Evolutionary conservation across 1,140 invertebrate genomes (phyloP).

Genomic region (Dinothrombium tinctorium): DNA sequence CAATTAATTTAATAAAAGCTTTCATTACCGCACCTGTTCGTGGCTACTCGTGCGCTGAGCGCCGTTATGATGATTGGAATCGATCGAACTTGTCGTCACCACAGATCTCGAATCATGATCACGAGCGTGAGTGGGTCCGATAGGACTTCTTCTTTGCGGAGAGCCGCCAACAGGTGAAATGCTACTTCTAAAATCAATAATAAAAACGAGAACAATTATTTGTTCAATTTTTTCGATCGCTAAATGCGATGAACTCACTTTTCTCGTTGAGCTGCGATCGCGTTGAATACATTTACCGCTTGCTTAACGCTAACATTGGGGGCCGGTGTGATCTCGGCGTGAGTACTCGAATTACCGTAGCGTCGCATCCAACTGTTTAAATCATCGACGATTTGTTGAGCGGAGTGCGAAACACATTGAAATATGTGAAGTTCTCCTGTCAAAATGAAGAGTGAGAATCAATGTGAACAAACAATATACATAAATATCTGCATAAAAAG

Average conservation of each 20-base stretch:
- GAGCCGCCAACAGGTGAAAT: background rate
- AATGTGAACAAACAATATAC: background rate
- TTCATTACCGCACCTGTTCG: conserved; percentile 1
- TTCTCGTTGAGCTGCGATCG: conserved; percentile 21
- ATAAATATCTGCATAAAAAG: background rate
- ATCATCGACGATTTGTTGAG: conserved; percentile 65
- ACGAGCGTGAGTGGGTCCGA: conserved; percentile 1
- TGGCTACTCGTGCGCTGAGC: background rate
- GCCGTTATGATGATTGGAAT: conserved; percentile 2
- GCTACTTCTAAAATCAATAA: conserved; percentile 3
- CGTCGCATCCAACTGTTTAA: conserved; percentile 43
- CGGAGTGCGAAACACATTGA: conserved; percentile 37
- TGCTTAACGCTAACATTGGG: conserved; percentile 28
- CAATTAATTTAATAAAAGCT: no score
- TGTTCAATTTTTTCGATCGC: background rate
- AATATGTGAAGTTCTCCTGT: conserved; percentile 95
- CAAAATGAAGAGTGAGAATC: conserved; percentile 14
- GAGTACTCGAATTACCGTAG: conserved; percentile 22
- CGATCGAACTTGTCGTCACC: conserved; percentile 5
- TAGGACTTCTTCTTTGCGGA: background rate
- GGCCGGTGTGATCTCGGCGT: background rate
- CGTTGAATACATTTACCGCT: conserved; percentile 31
- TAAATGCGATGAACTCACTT: conserved; percentile 9
- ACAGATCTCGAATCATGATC: conserved; percentile 7
- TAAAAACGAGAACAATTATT: background rate